Conservation (phyloP, 2,888 invertebrate species). For the Ellobium chinense region DNA sequence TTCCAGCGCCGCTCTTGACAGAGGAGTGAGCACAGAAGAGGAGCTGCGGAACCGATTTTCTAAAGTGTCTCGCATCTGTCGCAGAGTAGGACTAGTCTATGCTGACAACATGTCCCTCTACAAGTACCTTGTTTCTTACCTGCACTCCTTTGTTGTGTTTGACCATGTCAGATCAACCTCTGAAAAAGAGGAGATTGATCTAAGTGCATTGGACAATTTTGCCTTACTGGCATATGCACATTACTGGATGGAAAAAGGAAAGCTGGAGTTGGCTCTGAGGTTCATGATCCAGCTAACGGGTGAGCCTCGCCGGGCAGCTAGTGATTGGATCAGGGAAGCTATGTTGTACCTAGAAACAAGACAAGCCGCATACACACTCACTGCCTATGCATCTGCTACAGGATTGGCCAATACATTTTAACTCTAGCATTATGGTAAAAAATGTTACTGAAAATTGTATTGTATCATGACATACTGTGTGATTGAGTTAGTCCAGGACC, state of each 20-base stretch:
- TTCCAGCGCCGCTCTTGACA: conserved; percentile 86
- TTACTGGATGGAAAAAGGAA: conserved; percentile 92
- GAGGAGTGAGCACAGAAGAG: conserved; percentile 94
- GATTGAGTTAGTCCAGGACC: too few species aligned
- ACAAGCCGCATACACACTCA: conserved; percentile 92
- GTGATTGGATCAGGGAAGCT: conserved; percentile 92
- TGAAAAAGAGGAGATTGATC: conserved; percentile 61
- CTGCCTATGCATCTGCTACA: conserved; percentile 82
- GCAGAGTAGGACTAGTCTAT: conserved; percentile 91
- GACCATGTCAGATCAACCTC: conserved; percentile 81
- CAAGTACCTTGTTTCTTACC: conserved; percentile 89
- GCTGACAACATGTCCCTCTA: conserved; percentile 89
- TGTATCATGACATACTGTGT: too few species aligned
- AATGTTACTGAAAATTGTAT: background rate
- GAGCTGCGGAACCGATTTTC: conserved; percentile 90
- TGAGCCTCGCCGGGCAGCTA: conserved; percentile 90
- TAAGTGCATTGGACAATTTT: conserved; percentile 86
- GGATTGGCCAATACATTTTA: conserved; percentile 75
- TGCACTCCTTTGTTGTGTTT: conserved; percentile 89
- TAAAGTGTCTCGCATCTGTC: conserved; percentile 84
- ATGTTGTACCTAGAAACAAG: conserved; percentile 91
- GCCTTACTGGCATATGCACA: conserved; percentile 91
- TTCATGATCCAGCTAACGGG: conserved; percentile 92
- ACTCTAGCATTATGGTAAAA: conserved; percentile 7
- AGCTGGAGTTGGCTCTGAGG: conserved; percentile 89